Conservation (phyloP, 2,888 invertebrate species). For the Noctua fimbriata region DNA sequence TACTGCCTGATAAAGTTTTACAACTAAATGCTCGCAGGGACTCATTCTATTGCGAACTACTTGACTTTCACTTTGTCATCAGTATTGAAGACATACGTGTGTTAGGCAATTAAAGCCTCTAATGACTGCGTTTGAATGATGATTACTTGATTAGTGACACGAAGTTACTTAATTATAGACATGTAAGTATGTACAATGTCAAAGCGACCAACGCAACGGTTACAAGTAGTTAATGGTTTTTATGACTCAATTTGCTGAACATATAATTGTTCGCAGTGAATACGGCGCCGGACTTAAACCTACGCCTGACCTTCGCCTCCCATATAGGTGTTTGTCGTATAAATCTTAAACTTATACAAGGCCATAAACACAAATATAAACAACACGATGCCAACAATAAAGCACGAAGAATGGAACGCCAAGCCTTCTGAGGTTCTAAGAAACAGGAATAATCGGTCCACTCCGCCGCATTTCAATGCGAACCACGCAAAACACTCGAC, state of each 20-base stretch:
- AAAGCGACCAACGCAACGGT: constrained; percentile 6
- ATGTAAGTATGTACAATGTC: not conserved
- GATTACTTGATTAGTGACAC: constrained; percentile 17
- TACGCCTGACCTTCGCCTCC: constrained; percentile 33
- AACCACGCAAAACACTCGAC: constrained; percentile 59
- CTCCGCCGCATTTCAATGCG: constrained; percentile 64
- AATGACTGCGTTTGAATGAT: constrained; percentile 17
- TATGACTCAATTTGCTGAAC: constrained; percentile 22
- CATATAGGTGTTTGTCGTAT: constrained; percentile 28
- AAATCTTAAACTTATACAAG: constrained; percentile 39
- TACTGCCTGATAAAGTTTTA: constrained; percentile 30
- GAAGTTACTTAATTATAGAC: constrained; percentile 7
- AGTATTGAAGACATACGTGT: constrained; percentile 34
- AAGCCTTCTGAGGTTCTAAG: constrained; percentile 43
- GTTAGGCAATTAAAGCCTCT: constrained; percentile 22
- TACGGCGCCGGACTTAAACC: constrained; percentile 6
- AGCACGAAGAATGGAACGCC: constrained; percentile 56
- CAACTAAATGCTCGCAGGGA: constrained; percentile 28
- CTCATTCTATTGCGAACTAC: constrained; percentile 23
- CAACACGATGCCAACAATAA: constrained; percentile 42
- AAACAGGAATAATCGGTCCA: constrained; percentile 64
- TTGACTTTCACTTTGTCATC: constrained; percentile 54
- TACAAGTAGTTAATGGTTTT: constrained; percentile 7
- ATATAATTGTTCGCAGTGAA: constrained; percentile 18
- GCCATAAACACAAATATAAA: constrained; percentile 43